Base-by-base conservation (phyloP, 2,113 vertebrate genomes). In the Sylvilagus bachmani region DNA sequence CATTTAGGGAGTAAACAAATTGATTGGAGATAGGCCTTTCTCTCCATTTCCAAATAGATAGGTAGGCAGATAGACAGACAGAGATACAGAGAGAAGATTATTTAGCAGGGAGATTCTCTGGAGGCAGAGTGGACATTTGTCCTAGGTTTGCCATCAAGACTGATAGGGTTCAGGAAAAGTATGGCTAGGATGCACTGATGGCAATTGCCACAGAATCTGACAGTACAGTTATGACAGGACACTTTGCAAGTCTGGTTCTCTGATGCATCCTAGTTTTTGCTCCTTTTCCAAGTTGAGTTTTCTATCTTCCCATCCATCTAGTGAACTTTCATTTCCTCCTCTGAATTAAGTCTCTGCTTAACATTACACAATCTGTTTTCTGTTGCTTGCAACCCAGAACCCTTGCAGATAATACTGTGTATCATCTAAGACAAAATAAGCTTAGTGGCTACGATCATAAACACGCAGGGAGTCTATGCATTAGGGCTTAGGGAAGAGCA, bases 361-460 rank as follows among this genome's bases (percentile, higher is more conserved):
- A 51, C 21, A 11, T 25, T 24, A 7, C 24, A 67, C 93, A 91
- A 36, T 64, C 17, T 83, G 9, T 25, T 89, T 95, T 62, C 78
- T 88, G 12, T 82, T 87, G 69, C 49, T 77, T 93, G 38, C 29
- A 71, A 22, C 62, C 90, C 24, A 77, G n/a, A 90, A 85, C 6
- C 2, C 73, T 90, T 14, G 22, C 24, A 53, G 44, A 31, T 29
- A 38, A 74, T 3, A 24, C 31, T 86, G 17, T 74, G n/a, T 82
- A 71, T 86, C 71, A 77, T 11, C 85, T 51, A 29, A 44, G 31
- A 66, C 58, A 80, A 91, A 81, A 88, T 33, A 80, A 44, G 6
- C 31, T 2, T 33, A 69, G 33, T 49, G 55, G 44, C 55, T 70
- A 19, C 24, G 22, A 58, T 44, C 69, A 27, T 55, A 80, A 83